Conservation (phyloP, 2,888 invertebrate genomes). For the Flexamia atlantica region DNA sequence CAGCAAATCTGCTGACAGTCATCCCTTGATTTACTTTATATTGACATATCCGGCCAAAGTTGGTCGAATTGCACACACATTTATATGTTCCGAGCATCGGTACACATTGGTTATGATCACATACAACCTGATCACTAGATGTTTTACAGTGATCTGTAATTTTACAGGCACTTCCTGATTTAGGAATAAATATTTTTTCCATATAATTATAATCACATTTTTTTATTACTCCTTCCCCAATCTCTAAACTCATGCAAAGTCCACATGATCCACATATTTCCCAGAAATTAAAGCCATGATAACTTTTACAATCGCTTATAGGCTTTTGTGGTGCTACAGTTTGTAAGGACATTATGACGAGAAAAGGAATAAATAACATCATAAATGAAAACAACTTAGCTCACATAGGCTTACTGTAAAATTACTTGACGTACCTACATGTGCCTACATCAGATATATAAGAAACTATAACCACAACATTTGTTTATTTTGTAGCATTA, state of each 20-base stretch:
- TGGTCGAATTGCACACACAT: background rate
- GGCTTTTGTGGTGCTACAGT: background rate
- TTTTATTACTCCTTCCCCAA: background rate
- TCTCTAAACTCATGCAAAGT: background rate
- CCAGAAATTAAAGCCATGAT: background rate
- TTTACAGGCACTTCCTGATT: background rate
- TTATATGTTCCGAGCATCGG: background rate
- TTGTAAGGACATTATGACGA: no score
- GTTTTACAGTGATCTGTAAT: background rate
- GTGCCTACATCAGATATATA: no score
- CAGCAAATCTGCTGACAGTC: background rate
- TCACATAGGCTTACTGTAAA: no score
- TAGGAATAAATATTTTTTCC: background rate
- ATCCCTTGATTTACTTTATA: background rate
- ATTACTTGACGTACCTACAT: no score
- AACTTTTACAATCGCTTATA: background rate
- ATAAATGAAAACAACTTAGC: no score
- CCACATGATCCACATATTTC: slow-evolving; percentile 6
- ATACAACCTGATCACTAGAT: background rate
- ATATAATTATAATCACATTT: background rate
- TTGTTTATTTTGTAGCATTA: no score
- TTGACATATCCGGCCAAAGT: background rate
- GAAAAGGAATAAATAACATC: no score
- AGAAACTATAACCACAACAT: no score
- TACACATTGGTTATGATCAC: background rate